A percentile compares a stretch with the other conserved stretches of the same genome.
Evolutionary conservation across 2,113 vertebrate genomes (phyloP).

Genomic region (Anguilla rostrata): DNA sequence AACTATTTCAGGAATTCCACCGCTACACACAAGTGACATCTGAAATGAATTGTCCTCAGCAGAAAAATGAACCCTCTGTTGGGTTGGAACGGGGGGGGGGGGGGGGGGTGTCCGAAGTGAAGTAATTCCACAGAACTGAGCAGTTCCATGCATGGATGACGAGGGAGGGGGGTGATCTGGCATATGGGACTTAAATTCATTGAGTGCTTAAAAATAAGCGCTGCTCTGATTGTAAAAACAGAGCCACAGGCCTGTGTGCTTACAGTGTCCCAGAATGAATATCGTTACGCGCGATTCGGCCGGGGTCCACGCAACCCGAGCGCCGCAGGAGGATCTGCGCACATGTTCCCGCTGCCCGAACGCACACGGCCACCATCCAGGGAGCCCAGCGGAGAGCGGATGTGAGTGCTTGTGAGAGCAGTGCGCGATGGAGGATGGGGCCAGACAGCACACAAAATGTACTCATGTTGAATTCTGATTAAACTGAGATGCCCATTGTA

Average conservation of each 20-base stretch:
- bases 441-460: neutral
- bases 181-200: neutral
- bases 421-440: no score
- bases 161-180: neutral
- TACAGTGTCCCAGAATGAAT: constrained; percentile 60
- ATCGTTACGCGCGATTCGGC: constrained; percentile 48
- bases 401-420: constrained; percentile 10
- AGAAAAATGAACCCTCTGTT: constrained; percentile 13
- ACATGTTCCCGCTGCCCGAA: constrained; percentile 8
- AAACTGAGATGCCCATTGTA: no score
- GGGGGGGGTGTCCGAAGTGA: constrained; percentile 10
- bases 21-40: constrained; percentile 54
- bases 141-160: neutral
- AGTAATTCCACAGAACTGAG: neutral
- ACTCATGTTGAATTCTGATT: no score
- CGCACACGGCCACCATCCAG: constrained; percentile 14
- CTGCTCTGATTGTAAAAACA: constrained; percentile 57
- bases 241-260: constrained; percentile 49
- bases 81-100: constrained; percentile 27
- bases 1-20: constrained; percentile 51
- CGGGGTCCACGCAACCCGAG: constrained; percentile 41
- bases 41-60: constrained; percentile 55
- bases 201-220: neutral
- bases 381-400: neutral
- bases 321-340: constrained; percentile 21